Evolutionary conservation across 2,113 vertebrate genomes (phyloP), one percentile per base, ranked within the genome.

Genomic region (Procavia capensis): DNA sequence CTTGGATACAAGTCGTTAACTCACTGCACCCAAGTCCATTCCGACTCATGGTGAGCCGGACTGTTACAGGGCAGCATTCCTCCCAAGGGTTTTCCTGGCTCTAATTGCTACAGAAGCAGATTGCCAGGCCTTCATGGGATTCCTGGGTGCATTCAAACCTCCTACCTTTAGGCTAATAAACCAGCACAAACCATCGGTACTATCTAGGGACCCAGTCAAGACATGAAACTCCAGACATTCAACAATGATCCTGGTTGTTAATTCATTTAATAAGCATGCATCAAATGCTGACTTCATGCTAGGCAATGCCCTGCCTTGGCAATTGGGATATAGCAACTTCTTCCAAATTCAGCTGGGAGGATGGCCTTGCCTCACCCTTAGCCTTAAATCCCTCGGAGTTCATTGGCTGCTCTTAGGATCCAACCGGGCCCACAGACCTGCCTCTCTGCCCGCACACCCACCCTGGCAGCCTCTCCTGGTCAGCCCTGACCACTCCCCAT

Each of bases 141-240:
- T n/a, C 5, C 34, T 70, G n/a, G n/a, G 34, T 70, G 10, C 16
- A n/a, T n/a, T 19, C 19, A 20, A 17, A n/a, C 66, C 16, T 70
- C 34, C 66, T 68, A 6, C 66, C 34, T 68, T 68, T 68, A 17
- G 34, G 66, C 16, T 68, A 68, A 16, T 34, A n/a, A 34, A 31
- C 66, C 66, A n/a, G 14, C 66, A n/a, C 66, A n/a, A 29, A 64
- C 3, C 9, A 16, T 68, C n/a, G 16, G 10, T 16, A 3, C 31
- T 29, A 68, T 34, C 66, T 29, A 68, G 13, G 66, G 34, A 68
- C 31, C 34, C 17, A 54, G 82, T 85, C 66, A 54, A 74, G 36
- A 91, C 6, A 85, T 82, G 66, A 91, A 74, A 72, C 74, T 16
- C 54, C 11, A 59, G 25, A 93, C 91, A 90, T 92, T 92, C 47